Conservation (phyloP, 2,888 invertebrate genomes). For the Sphaerophoria taeniata region DNA sequence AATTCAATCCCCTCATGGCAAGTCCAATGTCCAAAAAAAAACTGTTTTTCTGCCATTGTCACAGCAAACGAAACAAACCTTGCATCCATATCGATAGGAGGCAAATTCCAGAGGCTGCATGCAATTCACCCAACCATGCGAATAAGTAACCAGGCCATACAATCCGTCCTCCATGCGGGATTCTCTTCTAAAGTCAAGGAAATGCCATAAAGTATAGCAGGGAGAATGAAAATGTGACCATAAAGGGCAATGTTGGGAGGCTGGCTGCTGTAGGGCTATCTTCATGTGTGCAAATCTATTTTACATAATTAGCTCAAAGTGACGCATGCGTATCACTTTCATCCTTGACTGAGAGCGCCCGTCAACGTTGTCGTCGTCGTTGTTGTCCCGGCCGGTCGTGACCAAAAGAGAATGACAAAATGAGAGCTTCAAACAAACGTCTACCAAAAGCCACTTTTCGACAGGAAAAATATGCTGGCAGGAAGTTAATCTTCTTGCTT, state of each 20-base stretch:
- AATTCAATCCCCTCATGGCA: constrained; percentile 18
- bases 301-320: constrained; percentile 75
- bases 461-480: constrained; percentile 21
- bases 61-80: constrained; percentile 23
- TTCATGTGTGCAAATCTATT: constrained; percentile 72
- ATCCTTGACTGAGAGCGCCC: constrained; percentile 57
- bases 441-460: constrained; percentile 51
- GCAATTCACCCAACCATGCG: constrained; percentile 26
- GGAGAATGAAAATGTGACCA: constrained; percentile 6
- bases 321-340: constrained; percentile 69
- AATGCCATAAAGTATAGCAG: constrained; percentile 44
- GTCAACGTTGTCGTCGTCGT: not conserved
- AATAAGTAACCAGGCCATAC: constrained; percentile 12
- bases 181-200: constrained; percentile 44
- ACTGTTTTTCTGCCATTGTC: constrained; percentile 46
- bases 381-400: not conserved
- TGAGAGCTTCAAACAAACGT: constrained; percentile 44
- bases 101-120: constrained; percentile 49
- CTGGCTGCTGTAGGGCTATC: constrained; percentile 3
- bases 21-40: not conserved
- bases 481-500: constrained; percentile 23
- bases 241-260: not conserved
- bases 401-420: constrained; percentile 31
- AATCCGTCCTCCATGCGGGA: not conserved
- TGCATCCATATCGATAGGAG: constrained; percentile 37